Base-by-base conservation (phyloP, 2,113 vertebrate species). In the Microcebus murinus region DNA sequence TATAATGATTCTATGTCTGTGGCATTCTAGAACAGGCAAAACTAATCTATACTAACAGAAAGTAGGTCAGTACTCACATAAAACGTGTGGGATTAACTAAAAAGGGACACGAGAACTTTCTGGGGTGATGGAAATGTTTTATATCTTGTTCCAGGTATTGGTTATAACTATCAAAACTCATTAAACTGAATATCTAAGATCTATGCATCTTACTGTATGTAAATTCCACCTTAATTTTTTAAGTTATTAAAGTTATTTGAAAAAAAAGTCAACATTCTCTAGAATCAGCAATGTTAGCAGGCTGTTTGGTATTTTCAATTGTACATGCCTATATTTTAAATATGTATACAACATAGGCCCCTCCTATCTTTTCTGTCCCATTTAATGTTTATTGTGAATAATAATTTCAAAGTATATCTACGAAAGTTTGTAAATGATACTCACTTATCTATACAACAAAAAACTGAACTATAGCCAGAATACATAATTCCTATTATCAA, bases 161-260 rank as follows among this genome's bases (percentile, higher is more conserved):
- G 18, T 71, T 92, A 90, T n/a, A 94, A 85, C 14, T 85, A 85
- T 79, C n/a, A 95, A 83, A 88, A 84, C 50, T 90, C 68, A 96
- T 45, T n/a, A 81, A 85, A 76, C 8, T 65, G 14, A 88, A 88
- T 67, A 86, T 6, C 82, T 71, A 92, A 71, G 25, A 50, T 79
- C 57, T 80, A 63, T 91, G 27, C 79, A 73, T 90, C 50, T 96
- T 80, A 85, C 5, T 86, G 1, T 55, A 96, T 85, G 34, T 85
- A 87, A 91, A 86, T 96, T 70, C 81, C 2, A 70, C 8, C 61
- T 87, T 50, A 91, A 76, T 83, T 74, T 91, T 92, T 27, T 20
- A 70, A 85, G 39, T 79, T 79, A 59, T 61, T 68, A 88, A 79
- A 93, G 34, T 74, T 73, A 68, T 87, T 85, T 71, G 29, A 45